Evolutionary conservation across 2,888 invertebrate species (phyloP), one percentile per base, ranked within the genome.

Genomic region (Melinaea marsaeus): DNA sequence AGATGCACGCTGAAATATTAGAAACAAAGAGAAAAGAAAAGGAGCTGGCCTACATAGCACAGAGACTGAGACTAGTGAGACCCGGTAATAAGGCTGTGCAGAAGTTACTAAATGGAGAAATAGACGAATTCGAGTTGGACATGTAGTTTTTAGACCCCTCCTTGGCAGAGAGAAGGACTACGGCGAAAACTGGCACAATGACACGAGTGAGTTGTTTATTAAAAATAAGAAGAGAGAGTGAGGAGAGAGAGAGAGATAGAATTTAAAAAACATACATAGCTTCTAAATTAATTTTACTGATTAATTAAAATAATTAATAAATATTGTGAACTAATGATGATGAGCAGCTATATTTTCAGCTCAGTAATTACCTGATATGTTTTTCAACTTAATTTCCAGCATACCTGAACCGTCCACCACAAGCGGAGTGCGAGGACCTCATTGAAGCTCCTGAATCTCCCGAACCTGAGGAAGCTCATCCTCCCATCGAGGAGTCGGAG

Each of bases 1-100:
- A 98, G 88, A 95, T 98, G 88, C 97, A 98, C 83, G 96, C 95
- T 63, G 98, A 98, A 85, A 93, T 96, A 65, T 82, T 95, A 65
- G 96, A 95, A 74, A 94, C 94, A 0, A 92, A 92, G 57, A 95
- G 95, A 80, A 92, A 93, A 68, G 92, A 92, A 69, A 90, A 92
- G 59, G 90, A 92, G 57, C 81, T 90, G 55, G 85, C 88, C 1
- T 75, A 89, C 61, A 73, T 89, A 2, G 83, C 81, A 0, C 82
- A 78, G 47, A 78, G 75, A 61, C 70, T 79, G 3, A 84, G 79
- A 66, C 83, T 85, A 57, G 84, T 86, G 0, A 84, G 86, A 7
- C 81, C 71, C 62, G 69, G 78, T 4, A 63, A 68, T 47, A 74
- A 61, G 61, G 63, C 64, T 37, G 59, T 57, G 67, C 75, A 68